A percentile compares a stretch with the other conserved stretches of the same genome.
These are phyloP conservation scores for Thera obeliscata DNA, from an alignment of 2,888 invertebrate species.

Conservation along the genomic window DNA sequence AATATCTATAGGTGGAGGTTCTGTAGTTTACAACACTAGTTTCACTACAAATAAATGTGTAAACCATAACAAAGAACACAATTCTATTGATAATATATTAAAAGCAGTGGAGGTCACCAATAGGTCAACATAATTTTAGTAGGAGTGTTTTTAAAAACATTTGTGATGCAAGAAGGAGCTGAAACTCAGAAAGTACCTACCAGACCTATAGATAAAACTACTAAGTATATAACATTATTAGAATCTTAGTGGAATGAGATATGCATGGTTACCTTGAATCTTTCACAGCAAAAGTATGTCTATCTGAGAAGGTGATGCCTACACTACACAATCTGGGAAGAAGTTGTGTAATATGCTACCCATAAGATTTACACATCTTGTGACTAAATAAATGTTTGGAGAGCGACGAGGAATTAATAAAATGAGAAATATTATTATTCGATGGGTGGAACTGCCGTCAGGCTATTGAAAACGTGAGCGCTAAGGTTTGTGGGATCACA, in stretches of 20 bases:
- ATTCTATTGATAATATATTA: no score
- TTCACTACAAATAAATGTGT: neutral
- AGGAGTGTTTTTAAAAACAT: neutral
- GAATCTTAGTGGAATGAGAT: neutral
- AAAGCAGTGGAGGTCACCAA: neutral
- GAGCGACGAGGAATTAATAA: conserved; percentile 2
- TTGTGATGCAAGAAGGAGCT: conserved; percentile 7
- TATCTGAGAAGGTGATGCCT: conserved; percentile 33
- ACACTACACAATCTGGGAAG: conserved; percentile 43
- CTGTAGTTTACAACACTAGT: neutral
- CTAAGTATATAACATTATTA: conserved; percentile 2
- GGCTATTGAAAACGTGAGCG: conserved; percentile 3
- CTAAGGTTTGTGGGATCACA: conserved; percentile 57
- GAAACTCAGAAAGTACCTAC: neutral
- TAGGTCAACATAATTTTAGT: neutral
- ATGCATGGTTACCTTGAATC: conserved; percentile 26
- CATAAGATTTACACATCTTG: conserved; percentile 32
- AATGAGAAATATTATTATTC: neutral
- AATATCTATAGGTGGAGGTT: neutral
- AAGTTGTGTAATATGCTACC: conserved; percentile 66
- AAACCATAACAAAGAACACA: neutral
- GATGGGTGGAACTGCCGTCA: neutral
- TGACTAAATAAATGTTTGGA: neutral
- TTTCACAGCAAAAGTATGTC: neutral
- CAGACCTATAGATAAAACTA: neutral